Base-by-base conservation (phyloP, 2,113 vertebrate species). In the Dendrocopos noguchii region DNA sequence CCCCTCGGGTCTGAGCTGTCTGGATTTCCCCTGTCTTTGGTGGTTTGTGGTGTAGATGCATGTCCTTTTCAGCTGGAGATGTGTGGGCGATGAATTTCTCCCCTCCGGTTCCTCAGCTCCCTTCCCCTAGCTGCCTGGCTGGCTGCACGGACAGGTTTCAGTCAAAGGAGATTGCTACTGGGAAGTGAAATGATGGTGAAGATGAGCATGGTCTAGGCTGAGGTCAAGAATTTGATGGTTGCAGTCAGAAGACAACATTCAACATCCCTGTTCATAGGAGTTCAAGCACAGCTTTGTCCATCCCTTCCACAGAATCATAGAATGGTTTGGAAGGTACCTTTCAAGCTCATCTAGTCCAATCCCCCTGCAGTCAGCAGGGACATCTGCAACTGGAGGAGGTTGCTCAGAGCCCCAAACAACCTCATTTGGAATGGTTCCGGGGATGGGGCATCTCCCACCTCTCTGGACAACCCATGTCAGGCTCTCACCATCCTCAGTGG, bases 1-100 rank as follows among this genome's bases (percentile, higher is more conserved):
- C 71, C 65, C 53, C 66, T 84, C 42, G 36, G 74, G 22, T 80
- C 86, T 80, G 73, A 83, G 73, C 88, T n/a, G 29, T 8, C 78
- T 63, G 93, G 47, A 53, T 71, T 91, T 84, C 81, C 87, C 59
- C 73, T 0, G 0, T 15, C 15, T 36, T 76, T 76, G 59, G 50
- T 11, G 0, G 29, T 25, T 36, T 14, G 52, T 79, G 86, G 64
- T 90, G 90, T 44, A 80, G 60, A 10, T 86, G 73, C 76, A 60
- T 28, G 0, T 47, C 68, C 61, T 64, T 71, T n/a, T 44, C 68
- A 52, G 76, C 80, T 33, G 70, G 44, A 83, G 88, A 55, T 65
- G 39, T 46, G 78, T 63, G 56, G 82, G 82, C 1, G 46, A 53
- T 29, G 87, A 10, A 61, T 36, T 80, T 56, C 31, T 80, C 52